Evolutionary conservation across 2,113 vertebrate genomes (phyloP).

Genomic region (Leucoraja erinaceus): DNA sequence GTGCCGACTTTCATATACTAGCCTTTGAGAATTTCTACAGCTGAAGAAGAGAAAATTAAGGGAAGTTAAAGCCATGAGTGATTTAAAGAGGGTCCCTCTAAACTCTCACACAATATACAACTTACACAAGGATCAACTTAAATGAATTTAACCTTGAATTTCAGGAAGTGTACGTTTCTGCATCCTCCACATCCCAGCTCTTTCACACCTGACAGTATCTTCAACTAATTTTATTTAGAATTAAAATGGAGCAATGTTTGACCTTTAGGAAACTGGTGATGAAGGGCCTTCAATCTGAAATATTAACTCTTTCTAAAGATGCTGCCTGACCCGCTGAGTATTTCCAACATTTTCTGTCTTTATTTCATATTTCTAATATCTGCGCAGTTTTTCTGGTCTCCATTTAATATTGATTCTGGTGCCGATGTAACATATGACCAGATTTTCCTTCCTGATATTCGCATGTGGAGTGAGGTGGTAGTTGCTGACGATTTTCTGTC

Average conservation of each 20-base stretch:
- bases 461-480: neutral
- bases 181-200: neutral
- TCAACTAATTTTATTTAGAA: neutral
- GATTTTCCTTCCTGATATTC: neutral
- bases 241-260: neutral
- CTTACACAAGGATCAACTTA: neutral
- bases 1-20: slow-evolving; percentile 42
- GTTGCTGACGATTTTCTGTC: neutral
- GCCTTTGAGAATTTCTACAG: neutral
- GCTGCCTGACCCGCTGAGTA: neutral
- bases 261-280: neutral
- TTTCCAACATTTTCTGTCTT: too few relatives aligned
- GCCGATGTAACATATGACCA: neutral
- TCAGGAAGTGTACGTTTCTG: neutral
- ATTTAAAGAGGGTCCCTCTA: neutral
- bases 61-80: neutral
- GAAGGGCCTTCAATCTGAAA: neutral
- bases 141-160: neutral
- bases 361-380: neutral
- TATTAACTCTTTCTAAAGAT: neutral
- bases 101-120: neutral
- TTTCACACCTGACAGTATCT: neutral
- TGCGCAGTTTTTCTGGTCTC: too few relatives aligned
- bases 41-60: neutral
- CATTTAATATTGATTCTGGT: neutral